Base-by-base conservation (phyloP, 2,888 invertebrate genomes). In the Punctoribates punctum region DNA sequence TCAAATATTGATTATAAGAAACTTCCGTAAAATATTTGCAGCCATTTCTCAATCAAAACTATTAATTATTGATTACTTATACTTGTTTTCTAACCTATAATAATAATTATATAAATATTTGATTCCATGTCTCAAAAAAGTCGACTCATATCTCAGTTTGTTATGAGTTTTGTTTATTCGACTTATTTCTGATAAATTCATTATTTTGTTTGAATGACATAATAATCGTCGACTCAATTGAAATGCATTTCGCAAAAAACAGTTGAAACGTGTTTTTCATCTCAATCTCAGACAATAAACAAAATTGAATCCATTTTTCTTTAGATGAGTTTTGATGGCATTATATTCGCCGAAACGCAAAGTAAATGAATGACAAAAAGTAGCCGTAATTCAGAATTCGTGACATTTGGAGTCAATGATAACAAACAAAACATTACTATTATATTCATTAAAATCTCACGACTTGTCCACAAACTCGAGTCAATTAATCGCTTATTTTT, bases 11-110 rank as follows among this genome's bases (percentile, higher is more conserved):
- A 70, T 70, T 70, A 65, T 17, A 57, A 57, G 62, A 42, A 9
- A 70, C 70, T 70, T 70, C 70, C 70, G 70, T 70, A 70, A 70
- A 42, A 70, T 38, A n/a, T 17, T 70, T 4, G 34, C 4, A 9
- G 27, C 60, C 60, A 20, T 17, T 27, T 60, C 23, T 27, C 11
- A 60, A 25, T 60, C 23, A 27, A 27, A 42, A 60, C 23, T 60
- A 62, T 34, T 62, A 62, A 62, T 62, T 13, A 62, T 62, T 62
- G 29, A 29, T 62, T 27, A 62, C 20, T 25, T n/a, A n/a, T 20
- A 60, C 60, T 13, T 57, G 27, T 27, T 13, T 60, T 60, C 27
- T 3, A 60, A 60, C 42, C 8, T 42, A 42, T 42, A 42, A 42
- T 42, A 42, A 42, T 9, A 5, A 42, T n/a, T 11, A 13, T 42